These are phyloP conservation scores for Alligator sinensis DNA, from an alignment of 2,113 vertebrate genomes.

Conservation along the genomic window DNA sequence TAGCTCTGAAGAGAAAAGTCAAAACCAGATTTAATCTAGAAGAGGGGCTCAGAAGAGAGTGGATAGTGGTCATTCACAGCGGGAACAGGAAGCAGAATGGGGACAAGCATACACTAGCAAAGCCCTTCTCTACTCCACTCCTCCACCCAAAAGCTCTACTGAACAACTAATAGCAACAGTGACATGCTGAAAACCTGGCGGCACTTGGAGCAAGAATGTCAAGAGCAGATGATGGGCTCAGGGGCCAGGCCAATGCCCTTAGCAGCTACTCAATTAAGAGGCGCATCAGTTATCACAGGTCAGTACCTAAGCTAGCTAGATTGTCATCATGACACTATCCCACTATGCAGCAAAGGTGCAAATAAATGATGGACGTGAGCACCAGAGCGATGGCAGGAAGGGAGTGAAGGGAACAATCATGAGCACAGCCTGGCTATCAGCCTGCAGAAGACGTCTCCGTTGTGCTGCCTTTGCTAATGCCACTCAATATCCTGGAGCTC, in stretches of 20 bases:
- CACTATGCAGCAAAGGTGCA: neutral
- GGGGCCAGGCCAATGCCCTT: neutral
- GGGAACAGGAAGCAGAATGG: neutral
- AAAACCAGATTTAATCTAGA: neutral
- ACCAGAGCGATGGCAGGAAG: neutral
- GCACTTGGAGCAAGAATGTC: neutral
- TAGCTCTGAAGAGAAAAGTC: neutral
- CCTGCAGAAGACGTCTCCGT: neutral
- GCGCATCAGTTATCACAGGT: neutral
- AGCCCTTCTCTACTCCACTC: neutral
- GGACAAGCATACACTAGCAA: neutral
- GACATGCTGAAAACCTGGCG: neutral
- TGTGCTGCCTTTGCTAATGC: neutral
- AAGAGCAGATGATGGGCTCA: neutral
- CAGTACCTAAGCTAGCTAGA: neutral
- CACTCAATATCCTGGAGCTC: neutral
- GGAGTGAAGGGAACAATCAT: accelerated
- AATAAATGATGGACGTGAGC: neutral
- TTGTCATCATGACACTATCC: accelerated
- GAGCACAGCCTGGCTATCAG: neutral
- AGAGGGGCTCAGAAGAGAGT: neutral
- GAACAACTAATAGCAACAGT: neutral
- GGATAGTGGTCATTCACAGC: neutral
- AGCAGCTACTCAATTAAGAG: neutral
- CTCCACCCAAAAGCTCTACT: neutral